A percentile compares a stretch with the other conserved stretches of the same genome.
Evolutionary conservation across 2,888 invertebrate species (phyloP).

Genomic region (Acholoe squamosa): DNA sequence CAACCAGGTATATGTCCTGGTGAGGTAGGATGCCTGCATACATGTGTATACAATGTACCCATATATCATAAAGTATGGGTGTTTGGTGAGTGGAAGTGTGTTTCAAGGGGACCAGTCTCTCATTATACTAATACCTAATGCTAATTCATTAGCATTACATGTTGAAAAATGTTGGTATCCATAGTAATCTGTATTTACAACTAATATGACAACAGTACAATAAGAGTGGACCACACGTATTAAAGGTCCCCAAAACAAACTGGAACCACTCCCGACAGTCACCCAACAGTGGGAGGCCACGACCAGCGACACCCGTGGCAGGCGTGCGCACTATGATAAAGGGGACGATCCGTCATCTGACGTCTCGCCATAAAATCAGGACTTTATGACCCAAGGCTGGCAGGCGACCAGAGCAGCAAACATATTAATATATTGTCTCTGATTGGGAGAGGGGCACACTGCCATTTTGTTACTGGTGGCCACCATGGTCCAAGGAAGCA

Average conservation of each 20-base stretch:
- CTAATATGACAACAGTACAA: background rate
- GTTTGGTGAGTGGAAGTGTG: background rate
- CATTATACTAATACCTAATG: too few species aligned
- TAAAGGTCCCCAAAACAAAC: background rate
- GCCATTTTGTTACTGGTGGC: conserved; percentile 14
- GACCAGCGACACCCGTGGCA: background rate
- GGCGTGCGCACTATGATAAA: background rate
- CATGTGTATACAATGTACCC: background rate
- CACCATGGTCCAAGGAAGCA: background rate
- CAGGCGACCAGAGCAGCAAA: conserved; percentile 12
- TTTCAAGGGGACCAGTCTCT: background rate
- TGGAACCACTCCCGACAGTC: background rate
- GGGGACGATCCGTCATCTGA: conserved; percentile 20
- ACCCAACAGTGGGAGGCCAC: background rate
- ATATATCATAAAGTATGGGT: background rate
- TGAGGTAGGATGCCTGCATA: background rate
- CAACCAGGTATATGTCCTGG: background rate
- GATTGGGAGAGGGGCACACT: background rate
- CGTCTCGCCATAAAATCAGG: background rate
- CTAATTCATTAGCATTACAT: background rate
- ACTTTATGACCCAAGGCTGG: background rate
- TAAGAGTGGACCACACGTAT: background rate
- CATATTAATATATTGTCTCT: conserved; percentile 37
- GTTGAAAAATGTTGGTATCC: background rate
- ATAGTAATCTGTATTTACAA: too few species aligned